Base-by-base conservation (phyloP, 2,888 invertebrate species). In the Rhamphomyia laevipes region DNA sequence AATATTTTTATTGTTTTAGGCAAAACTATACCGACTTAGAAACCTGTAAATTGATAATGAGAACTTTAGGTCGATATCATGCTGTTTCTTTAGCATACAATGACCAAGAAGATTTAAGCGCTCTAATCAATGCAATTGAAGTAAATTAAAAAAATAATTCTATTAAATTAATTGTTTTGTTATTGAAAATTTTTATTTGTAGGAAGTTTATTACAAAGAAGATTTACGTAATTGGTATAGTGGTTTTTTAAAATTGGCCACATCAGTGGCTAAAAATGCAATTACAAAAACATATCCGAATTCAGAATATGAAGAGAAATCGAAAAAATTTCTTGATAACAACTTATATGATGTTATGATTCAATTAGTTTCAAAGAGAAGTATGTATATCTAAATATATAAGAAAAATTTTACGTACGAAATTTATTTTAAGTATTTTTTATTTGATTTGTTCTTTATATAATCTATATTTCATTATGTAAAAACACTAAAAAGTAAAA, bases 251-350 rank as follows among this genome's bases (percentile, higher is more conserved):
- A 66, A 70, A 2, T 63, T 73, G 5, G 68, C 80, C 12, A 71
- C 72, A 27, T 62, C 61, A 0, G 73, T 81, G 43, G 75, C 80
- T 0, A 71, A 75, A 45, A 79, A 85, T 63, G 82, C 84, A 0
- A 74, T 84, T 0, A 69, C 74, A 51, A 78, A 74, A 54, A 81
- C 82, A 58, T 79, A 77, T 55, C 81, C 81, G 0, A 66, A 73
- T 47, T 72, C 76, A 0, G 67, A 74, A 43, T 82, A 82, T 49
- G 72, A 76, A 45, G 71, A 74, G 2, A 75, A 78, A 57, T 67
- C 78, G 0, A 75, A 72, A 45, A 64, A 75, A 31, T 78, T 78
- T 49, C 67, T 73, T 1, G 75, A 76, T 1, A 74, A 75, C 27
- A 63, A 74, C 1, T 76, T 76, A 42, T 70, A 73, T 48, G 63